A percentile compares a stretch with the other conserved stretches of the same genome.
Conservation (phyloP, 2,113 vertebrate species). For the Polypterus bichir region DNA sequence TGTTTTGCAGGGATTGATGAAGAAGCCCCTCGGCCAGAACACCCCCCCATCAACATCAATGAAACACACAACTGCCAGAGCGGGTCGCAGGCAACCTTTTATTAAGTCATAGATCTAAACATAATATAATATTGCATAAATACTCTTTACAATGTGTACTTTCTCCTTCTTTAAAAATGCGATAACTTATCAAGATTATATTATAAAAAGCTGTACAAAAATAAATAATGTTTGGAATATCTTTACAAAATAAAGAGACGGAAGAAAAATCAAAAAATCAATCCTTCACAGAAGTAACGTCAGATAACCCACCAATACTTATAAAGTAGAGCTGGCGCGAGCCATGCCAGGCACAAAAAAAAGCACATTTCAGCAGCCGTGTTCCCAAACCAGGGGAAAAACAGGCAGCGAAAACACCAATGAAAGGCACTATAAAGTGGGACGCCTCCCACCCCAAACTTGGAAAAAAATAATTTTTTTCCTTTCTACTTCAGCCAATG, state of each 20-base stretch:
- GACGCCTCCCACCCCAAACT: no score
- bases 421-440: no score
- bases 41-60: no score
- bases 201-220: slow-evolving; percentile 97
- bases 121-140: slow-evolving; percentile 88
- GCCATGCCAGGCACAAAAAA: neutral
- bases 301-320: slow-evolving; percentile 70
- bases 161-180: slow-evolving; percentile 71
- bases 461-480: no score
- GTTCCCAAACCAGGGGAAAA: slow-evolving; percentile 37
- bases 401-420: neutral
- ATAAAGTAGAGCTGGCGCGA: slow-evolving; percentile 75
- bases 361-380: neutral
- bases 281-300: slow-evolving; percentile 85
- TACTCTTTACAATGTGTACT: slow-evolving; percentile 94
- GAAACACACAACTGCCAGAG: neutral
- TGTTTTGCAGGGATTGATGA: no score
- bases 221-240: slow-evolving; percentile 85
- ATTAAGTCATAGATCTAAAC: slow-evolving; percentile 16
- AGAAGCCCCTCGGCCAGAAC: no score
- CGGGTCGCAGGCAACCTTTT: no score
- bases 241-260: slow-evolving; percentile 44
- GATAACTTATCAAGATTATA: slow-evolving; percentile 83
- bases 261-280: slow-evolving; percentile 42
- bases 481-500: no score